phyloP scores from a whole-genome alignment of 2,797 vertebrate species.

The Parambassis ranga region DNA sequence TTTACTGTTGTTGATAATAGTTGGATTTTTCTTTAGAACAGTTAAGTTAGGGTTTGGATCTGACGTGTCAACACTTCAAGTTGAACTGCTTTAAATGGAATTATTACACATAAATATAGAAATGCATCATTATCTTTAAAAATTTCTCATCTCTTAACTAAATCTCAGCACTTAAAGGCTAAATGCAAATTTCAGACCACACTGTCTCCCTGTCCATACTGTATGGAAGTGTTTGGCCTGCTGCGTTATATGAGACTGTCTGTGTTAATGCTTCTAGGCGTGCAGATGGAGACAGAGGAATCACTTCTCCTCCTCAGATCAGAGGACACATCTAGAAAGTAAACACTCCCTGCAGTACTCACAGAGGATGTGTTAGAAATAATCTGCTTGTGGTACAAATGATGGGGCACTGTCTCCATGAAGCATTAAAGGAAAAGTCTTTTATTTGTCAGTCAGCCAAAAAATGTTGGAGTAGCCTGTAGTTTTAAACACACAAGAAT shows the following conservation, averaged over 20 bases:
- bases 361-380: constrained; percentile 30
- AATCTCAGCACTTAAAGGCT: constrained; percentile 18
- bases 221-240: constrained; percentile 43
- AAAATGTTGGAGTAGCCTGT: constrained; percentile 6
- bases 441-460: constrained; percentile 9
- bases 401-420: constrained; percentile 10
- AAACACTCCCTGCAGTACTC: background rate
- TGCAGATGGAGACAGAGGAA: constrained; percentile 49
- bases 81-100: background rate
- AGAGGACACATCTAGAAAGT: constrained; percentile 26
- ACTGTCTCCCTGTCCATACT: constrained; percentile 17
- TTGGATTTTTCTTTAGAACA: too few species aligned
- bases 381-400: constrained; percentile 1
- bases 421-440: constrained; percentile 1
- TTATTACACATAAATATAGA: background rate
- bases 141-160: constrained; percentile 17
- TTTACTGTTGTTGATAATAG: background rate
- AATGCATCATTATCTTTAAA: background rate
- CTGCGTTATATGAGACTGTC: constrained; percentile 28
- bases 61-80: too few species aligned
- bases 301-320: constrained; percentile 24
- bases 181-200: constrained; percentile 22
- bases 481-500: background rate
- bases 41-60: too few species aligned
- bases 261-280: constrained; percentile 37